These are phyloP conservation scores for Asarcornis scutulata DNA, from an alignment of 2,113 vertebrate species.

Conservation along the genomic window DNA sequence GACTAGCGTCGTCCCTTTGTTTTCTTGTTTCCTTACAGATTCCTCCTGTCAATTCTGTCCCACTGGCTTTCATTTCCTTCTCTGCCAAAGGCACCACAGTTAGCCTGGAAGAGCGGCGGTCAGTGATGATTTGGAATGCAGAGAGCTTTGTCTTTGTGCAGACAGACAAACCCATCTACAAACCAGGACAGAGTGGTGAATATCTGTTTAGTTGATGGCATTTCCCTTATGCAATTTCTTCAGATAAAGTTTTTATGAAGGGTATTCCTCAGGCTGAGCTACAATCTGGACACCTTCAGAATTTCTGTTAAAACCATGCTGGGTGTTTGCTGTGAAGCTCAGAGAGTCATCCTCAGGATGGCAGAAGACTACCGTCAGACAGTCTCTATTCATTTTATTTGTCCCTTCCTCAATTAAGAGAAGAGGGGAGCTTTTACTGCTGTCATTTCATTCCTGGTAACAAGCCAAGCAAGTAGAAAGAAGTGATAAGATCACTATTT, in stretches of 20 bases:
- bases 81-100: slow-evolving; percentile 21
- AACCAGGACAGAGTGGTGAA: slow-evolving; percentile 64
- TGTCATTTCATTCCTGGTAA: background rate
- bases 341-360: background rate
- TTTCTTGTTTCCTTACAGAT: slow-evolving; percentile 26
- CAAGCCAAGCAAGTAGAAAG: background rate
- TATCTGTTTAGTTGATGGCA: background rate
- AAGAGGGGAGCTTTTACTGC: background rate
- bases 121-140: slow-evolving; percentile 33
- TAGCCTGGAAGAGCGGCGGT: slow-evolving; percentile 6
- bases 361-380: background rate
- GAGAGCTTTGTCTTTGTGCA: slow-evolving; percentile 51
- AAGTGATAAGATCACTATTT: background rate
- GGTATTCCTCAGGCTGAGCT: background rate
- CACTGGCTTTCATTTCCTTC: slow-evolving; percentile 63
- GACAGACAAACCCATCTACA: slow-evolving; percentile 72
- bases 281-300: background rate
- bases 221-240: background rate
- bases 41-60: background rate
- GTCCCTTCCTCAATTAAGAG: background rate
- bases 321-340: background rate
- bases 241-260: background rate
- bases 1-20: background rate
- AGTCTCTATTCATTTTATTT: background rate
- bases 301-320: background rate